These are phyloP conservation scores for Neodiprion pinetum DNA, from an alignment of 1,140 invertebrate species.

Conservation along the genomic window DNA sequence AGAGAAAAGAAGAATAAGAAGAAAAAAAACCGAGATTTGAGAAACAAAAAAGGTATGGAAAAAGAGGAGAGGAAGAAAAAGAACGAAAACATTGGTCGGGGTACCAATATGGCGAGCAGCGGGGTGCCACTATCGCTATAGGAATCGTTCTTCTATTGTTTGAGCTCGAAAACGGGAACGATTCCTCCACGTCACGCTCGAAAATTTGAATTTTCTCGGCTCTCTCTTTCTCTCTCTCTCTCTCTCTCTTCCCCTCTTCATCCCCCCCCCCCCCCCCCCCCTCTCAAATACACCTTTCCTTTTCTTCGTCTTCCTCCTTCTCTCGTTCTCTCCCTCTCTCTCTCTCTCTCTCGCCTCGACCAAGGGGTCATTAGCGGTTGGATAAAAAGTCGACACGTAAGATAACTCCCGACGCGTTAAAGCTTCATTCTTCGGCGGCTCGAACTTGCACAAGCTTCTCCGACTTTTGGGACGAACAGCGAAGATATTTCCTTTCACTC, in stretches of 20 bases:
- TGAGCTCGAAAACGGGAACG: conserved; percentile 17
- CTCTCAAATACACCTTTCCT: not conserved
- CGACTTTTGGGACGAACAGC: no score
- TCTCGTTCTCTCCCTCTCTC: not conserved
- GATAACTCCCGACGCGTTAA: conserved; percentile 4
- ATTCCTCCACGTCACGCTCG: conserved; percentile 13
- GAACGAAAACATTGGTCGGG: conserved; percentile 8
- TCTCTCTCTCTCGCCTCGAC: not conserved
- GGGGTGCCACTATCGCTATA: conserved; percentile 13
- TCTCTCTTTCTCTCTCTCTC: not conserved
- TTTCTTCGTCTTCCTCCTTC: not conserved
- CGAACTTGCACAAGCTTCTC: no score
- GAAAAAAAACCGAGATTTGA: no score
- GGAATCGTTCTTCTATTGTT: conserved; percentile 13
- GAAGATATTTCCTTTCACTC: no score
- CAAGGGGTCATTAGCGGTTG: not conserved
- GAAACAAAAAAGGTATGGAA: no score
- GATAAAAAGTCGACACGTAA: conserved; percentile 4
- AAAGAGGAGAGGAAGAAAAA: not conserved
- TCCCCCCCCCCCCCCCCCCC: no score
- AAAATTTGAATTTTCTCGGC: conserved; percentile 15
- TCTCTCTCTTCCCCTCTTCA: not conserved
- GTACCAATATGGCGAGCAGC: conserved; percentile 17
- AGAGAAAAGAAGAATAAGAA: no score
- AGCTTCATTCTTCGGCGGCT: not conserved